These are phyloP conservation scores for Setipinna tenuifilis DNA, from an alignment of 2,797 vertebrate genomes.

Conservation along the genomic window DNA sequence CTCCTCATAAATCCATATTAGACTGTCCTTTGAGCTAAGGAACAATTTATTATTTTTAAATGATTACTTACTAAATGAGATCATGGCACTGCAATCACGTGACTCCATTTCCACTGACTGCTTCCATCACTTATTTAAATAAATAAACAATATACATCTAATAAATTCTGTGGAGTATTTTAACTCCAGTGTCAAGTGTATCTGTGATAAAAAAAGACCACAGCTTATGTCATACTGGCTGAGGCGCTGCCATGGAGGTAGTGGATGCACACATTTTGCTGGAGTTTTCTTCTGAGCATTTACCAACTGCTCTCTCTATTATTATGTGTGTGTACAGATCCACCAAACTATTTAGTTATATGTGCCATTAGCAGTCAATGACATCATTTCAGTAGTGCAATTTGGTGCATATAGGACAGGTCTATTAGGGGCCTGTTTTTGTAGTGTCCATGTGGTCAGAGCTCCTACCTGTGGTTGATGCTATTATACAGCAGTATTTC, in stretches of 20 bases:
- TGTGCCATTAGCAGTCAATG: no score
- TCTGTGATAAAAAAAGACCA: no score
- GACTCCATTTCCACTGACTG: background rate
- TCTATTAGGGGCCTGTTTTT: background rate
- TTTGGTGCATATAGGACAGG: background rate
- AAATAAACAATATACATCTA: background rate
- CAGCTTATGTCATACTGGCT: no score
- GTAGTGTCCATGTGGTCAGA: background rate
- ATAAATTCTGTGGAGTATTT: no score
- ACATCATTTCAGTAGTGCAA: no score
- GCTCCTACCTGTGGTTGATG: background rate
- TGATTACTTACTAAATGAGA: background rate
- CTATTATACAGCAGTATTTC: slow-evolving; percentile 66
- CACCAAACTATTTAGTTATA: background rate
- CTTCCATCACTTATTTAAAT: background rate
- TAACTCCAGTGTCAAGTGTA: no score
- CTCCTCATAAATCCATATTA: slow-evolving; percentile 27
- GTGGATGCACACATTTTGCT: background rate
- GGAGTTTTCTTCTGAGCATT: background rate
- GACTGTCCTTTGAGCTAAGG: background rate
- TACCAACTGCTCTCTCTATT: background rate
- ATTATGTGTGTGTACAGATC: background rate
- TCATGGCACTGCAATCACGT: background rate
- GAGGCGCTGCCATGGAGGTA: no score
- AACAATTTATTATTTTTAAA: no score